phyloP scores from a whole-genome alignment of 30 jellyfish, hydroid and myxozoan species.

The Aurelia aurita region DNA sequence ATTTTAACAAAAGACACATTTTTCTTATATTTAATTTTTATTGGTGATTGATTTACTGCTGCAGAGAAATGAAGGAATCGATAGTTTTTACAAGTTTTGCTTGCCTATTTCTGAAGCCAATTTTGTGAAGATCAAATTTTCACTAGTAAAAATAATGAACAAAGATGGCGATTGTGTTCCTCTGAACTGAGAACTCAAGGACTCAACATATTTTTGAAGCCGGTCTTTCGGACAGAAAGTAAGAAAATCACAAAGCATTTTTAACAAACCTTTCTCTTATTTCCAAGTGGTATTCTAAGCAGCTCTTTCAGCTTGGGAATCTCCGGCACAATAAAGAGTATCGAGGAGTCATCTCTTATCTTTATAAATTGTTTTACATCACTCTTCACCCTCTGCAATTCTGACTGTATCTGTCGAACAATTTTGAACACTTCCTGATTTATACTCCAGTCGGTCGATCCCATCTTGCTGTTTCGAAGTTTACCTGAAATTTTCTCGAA shows the following conservation, averaged over 20 bases:
- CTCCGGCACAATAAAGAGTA: conserved; percentile 11
- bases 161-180: too few species aligned
- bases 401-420: neutral
- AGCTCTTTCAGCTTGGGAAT: conserved; percentile 1
- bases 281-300: neutral
- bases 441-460: neutral
- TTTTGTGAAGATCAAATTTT: too few species aligned
- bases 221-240: too few species aligned
- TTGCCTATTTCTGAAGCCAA: too few species aligned
- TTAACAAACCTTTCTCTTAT: neutral
- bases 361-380: neutral
- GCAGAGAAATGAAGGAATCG: too few species aligned
- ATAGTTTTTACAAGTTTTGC: too few species aligned
- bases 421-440: neutral
- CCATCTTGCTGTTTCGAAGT: neutral
- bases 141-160: too few species aligned
- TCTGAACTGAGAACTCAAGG: too few species aligned
- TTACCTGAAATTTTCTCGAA: neutral
- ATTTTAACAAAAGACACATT: too few species aligned
- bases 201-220: too few species aligned
- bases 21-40: too few species aligned
- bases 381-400: neutral
- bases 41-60: too few species aligned
- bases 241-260: neutral
- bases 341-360: neutral